Evolutionary conservation across 2,113 vertebrate genomes (phyloP).

Genomic region (Pristiophorus japonicus): DNA sequence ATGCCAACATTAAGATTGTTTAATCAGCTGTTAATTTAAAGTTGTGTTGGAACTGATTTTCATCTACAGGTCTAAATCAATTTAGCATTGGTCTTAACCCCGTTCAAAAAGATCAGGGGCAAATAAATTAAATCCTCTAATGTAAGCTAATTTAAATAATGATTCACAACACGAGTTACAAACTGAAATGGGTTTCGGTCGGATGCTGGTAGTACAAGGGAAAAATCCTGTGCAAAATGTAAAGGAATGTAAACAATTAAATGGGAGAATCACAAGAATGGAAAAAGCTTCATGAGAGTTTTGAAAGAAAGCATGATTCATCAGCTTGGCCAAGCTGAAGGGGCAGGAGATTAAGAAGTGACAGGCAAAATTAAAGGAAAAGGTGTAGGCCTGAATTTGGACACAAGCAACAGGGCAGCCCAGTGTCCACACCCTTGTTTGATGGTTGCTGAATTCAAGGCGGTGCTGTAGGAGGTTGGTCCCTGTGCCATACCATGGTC

Average conservation of each 20-base stretch:
- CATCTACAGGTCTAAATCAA: too few species aligned
- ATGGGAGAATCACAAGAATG: not conserved
- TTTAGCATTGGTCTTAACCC: not conserved
- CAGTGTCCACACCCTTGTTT: not conserved
- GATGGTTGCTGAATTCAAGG: not conserved
- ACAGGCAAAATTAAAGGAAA: not conserved
- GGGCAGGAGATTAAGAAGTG: not conserved
- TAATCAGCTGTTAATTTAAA: not conserved
- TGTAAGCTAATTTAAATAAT: not conserved
- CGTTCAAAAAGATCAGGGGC: not conserved
- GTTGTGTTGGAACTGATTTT: not conserved
- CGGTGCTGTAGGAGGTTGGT: not conserved
- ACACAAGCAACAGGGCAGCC: not conserved
- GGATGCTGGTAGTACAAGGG: not conserved
- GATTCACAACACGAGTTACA: not conserved
- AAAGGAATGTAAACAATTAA: not conserved
- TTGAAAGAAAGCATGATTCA: not conserved
- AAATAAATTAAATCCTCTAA: not conserved
- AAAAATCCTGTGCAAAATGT: not conserved
- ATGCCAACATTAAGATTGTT: not conserved
- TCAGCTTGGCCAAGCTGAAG: not conserved
- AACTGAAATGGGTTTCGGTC: not conserved
- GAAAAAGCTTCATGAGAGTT: not conserved
- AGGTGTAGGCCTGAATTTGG: not conserved
- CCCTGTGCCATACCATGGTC: not conserved